phyloP scores from a whole-genome alignment of 37 sponge, comb jelly and placozoan genomes.

The Spongia lamella region DNA sequence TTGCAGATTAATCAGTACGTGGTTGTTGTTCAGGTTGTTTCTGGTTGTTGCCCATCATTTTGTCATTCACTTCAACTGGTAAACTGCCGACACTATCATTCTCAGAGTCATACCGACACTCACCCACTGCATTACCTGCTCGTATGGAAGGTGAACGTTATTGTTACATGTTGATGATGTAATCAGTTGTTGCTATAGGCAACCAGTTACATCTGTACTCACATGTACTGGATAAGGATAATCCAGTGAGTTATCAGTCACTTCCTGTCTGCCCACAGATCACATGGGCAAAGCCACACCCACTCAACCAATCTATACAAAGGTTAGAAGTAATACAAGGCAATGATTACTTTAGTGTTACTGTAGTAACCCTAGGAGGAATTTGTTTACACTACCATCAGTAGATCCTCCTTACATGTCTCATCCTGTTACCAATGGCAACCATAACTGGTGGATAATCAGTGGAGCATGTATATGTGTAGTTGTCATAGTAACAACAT shows the following conservation, averaged over 20 bases:
- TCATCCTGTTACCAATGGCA: too few species aligned
- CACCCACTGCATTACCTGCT: constrained; percentile 38
- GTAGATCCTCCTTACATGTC: too few species aligned
- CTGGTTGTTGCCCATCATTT: constrained; percentile 66
- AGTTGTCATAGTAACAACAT: constrained; percentile 15
- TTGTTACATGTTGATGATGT: neutral
- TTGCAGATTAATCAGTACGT: too few species aligned
- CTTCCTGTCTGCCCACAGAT: constrained; percentile 69
- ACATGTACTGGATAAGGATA: constrained; percentile 49
- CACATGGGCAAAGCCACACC: constrained; percentile 70
- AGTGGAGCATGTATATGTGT: neutral
- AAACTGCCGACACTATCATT: constrained; percentile 11
- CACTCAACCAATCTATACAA: constrained; percentile 45
- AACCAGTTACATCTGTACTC: constrained; percentile 75
- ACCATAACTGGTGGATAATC: neutral
- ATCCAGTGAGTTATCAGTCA: constrained; percentile 19
- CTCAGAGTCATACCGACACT: constrained; percentile 11
- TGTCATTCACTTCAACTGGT: constrained; percentile 50
- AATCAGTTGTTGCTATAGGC: constrained; percentile 23
- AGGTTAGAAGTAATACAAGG: neutral
- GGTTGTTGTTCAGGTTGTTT: constrained; percentile 83
- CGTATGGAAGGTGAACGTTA: constrained; percentile 60
- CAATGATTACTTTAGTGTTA: too few species aligned
- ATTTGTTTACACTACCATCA: too few species aligned
- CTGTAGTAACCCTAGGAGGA: too few species aligned